These are phyloP conservation scores for Drosophila falleni DNA, from an alignment of 2,888 invertebrate genomes.

Conservation along the genomic window DNA sequence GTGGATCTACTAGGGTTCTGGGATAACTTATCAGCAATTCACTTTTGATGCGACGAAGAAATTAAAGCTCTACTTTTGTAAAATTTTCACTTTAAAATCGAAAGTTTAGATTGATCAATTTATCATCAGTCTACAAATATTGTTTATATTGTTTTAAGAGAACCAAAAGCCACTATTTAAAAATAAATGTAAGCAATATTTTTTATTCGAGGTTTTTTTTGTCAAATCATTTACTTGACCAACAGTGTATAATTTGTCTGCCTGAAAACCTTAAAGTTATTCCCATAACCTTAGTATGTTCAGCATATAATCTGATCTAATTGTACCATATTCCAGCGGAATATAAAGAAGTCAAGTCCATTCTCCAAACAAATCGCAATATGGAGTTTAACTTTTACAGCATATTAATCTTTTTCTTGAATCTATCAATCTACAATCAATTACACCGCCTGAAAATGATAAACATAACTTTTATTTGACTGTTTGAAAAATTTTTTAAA, in stretches of 20 bases:
- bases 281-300: no score
- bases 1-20: not conserved
- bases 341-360: no score
- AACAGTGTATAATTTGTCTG: no score
- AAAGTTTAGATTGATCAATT: not conserved
- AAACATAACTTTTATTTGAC: not conserved
- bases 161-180: no score
- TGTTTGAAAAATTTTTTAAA: not conserved
- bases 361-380: no score
- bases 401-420: not conserved
- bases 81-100: not conserved
- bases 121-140: not conserved
- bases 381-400: not conserved
- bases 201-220: no score
- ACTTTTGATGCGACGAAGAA: constrained; percentile 27
- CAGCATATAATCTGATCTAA: no score
- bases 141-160: no score
- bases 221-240: no score
- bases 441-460: not conserved
- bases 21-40: constrained; percentile 37
- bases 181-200: no score
- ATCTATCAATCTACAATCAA: not conserved
- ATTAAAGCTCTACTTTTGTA: constrained; percentile 5
- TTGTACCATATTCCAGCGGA: no score
- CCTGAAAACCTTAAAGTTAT: no score